A percentile compares a stretch with the other conserved stretches of the same genome.
Conservation (phyloP, 2,888 invertebrate species). For the Ariolimax columbianus region DNA sequence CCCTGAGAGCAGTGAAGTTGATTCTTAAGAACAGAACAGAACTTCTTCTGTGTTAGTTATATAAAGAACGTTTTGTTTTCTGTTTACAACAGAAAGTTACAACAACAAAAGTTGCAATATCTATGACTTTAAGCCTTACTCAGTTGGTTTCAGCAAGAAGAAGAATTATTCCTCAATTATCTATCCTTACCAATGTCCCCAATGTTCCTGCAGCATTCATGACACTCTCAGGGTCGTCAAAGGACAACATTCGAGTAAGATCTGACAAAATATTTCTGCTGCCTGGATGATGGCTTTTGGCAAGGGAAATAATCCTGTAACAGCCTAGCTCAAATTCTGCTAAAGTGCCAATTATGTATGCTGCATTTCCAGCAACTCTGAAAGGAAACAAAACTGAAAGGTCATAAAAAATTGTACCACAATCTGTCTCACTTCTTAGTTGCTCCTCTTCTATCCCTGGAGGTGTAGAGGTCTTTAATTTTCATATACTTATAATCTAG, state of each 20-base stretch:
- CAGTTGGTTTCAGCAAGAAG: too few species aligned
- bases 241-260: conserved; percentile 75
- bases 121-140: too few species aligned
- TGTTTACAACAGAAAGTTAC: neutral
- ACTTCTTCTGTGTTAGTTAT: too few species aligned
- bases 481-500: too few species aligned
- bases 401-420: too few species aligned
- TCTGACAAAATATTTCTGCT: conserved; percentile 70
- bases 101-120: neutral
- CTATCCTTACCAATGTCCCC: conserved; percentile 76
- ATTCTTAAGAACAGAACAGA: too few species aligned
- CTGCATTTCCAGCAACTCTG: conserved; percentile 78
- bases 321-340: conserved; percentile 78
- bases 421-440: too few species aligned
- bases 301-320: conserved; percentile 72
- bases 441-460: too few species aligned
- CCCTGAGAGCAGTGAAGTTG: too few species aligned
- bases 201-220: conserved; percentile 79
- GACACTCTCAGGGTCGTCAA: conserved; percentile 78
- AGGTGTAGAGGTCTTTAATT: too few species aligned
- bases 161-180: too few species aligned
- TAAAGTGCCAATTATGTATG: conserved; percentile 78
- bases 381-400: conserved; percentile 32
- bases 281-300: conserved; percentile 63
- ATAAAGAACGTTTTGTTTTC: too few species aligned